Evolutionary conservation across 2,888 invertebrate genomes (phyloP).

Genomic region (Papilio demoleus): DNA sequence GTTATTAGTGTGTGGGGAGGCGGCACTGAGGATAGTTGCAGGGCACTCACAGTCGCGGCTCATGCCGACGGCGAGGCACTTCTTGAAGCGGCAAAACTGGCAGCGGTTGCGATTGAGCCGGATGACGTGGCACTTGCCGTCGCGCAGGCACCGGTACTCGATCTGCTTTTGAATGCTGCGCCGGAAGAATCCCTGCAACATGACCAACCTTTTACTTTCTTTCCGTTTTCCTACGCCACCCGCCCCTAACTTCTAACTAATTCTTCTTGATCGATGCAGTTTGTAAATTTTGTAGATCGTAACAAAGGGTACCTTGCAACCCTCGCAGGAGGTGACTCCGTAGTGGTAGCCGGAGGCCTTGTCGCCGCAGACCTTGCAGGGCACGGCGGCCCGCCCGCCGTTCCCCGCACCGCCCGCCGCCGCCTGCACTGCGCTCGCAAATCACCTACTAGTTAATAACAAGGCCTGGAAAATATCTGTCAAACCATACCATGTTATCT

Average conservation of each 20-base stretch:
- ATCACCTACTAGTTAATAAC: conserved; percentile 39
- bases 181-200: conserved; percentile 94
- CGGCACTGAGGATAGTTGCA: conserved; percentile 71
- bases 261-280: neutral
- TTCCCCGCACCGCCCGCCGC: conserved; percentile 91
- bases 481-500: too few species aligned
- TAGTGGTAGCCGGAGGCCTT: conserved; percentile 98
- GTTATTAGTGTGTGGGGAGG: too few species aligned
- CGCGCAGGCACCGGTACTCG: conserved; percentile 96
- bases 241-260: too few species aligned
- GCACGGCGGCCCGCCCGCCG: conserved; percentile 91
- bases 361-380: conserved; percentile 98
- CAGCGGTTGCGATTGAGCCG: conserved; percentile 97
- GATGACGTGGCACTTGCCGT: conserved; percentile 97
- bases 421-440: conserved; percentile 54
- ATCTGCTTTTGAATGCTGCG: conserved; percentile 98
- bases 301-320: conserved; percentile 91
- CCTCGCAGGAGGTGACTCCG: conserved; percentile 99
- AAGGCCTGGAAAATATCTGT: neutral
- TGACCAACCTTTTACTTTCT: neutral
- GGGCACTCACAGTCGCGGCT: conserved; percentile 96
- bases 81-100: conserved; percentile 98
- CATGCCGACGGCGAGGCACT: conserved; percentile 98
- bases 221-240: neutral
- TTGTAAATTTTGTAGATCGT: conserved; percentile 1